These are phyloP conservation scores for Chelonoidis abingdonii DNA, from an alignment of 2,113 vertebrate species.

Conservation along the genomic window DNA sequence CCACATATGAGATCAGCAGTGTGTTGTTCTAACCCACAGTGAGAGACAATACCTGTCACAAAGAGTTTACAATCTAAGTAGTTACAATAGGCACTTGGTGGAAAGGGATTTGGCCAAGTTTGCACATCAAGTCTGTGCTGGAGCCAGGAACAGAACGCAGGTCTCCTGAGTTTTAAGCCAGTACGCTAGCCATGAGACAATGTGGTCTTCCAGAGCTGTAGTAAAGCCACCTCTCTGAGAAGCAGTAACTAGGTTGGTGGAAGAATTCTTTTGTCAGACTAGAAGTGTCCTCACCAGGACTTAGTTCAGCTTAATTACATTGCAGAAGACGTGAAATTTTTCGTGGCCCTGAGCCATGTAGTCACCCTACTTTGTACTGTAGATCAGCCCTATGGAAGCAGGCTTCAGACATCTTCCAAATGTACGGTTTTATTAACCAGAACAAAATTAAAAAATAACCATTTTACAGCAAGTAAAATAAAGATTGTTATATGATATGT, in stretches of 20 bases:
- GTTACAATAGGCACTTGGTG: neutral
- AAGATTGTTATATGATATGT: neutral
- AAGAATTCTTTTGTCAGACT: neutral
- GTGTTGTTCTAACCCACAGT: neutral
- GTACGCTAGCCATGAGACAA: neutral
- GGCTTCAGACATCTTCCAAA: neutral
- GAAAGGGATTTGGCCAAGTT: neutral
- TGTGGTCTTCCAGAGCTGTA: neutral
- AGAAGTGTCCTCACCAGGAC: neutral
- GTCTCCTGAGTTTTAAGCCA: neutral
- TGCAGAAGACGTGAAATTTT: neutral
- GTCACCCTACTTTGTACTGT: neutral
- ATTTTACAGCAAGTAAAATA: neutral
- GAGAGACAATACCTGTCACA: constrained; percentile 4
- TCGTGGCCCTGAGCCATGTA: neutral
- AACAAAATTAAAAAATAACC: neutral
- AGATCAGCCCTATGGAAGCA: neutral
- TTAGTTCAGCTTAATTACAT: neutral
- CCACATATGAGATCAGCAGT: constrained; percentile 9
- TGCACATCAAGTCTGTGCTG: neutral
- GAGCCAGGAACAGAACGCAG: neutral
- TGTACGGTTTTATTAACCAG: neutral
- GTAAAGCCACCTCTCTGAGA: neutral
- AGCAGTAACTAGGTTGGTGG: neutral
- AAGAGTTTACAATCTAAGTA: neutral